Base-by-base conservation (phyloP, 2,797 vertebrate species). In the Enteromius fasciolatus region DNA sequence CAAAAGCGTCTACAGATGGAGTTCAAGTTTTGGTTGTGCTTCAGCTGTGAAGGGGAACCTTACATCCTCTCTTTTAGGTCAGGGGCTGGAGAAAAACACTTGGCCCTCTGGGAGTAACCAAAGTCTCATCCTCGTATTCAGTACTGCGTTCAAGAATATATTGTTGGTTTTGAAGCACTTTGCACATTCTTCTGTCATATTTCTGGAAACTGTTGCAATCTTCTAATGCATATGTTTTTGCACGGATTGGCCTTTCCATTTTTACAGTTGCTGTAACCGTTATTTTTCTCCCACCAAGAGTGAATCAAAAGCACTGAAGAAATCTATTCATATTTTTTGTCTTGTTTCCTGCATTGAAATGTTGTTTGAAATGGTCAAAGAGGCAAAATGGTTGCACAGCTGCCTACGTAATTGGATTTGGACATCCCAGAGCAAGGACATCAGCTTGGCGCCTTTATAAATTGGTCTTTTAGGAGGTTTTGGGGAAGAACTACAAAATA, bases 21-120 rank as follows among this genome's bases (percentile, higher is more conserved):
- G 50, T 79, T 69, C 48, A 79, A 48, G 46, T 68, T 31, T 52
- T 39, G 36, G 77, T 68, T 69, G 9, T 14, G 77, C 50, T 70
- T 70, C 67, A n/a, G 54, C 25, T 72, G 39, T 61, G 67, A 48
- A 61, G 67, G 70, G 25, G 39, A 80, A 61, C 39, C 67, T 44
- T 44, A 59, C 67, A 70, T n/a, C 11, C 9, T 57, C 31, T 39
- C 17, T 74, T 57, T 76, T n/a, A 59, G 74, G 74, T 76, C 74
- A 61, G 54, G 46, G 46, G 28, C 20, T 52, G 28, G 31, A 67
- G 76, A 78, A 20, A 52, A 78, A 78, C 76, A 70, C 36, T 59
- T 39, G 14, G 48, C 33, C 10, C 1, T 68, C 31, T 68, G 64
- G 33, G 48, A 79, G 48, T 12, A 18, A 28, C 10, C 48, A 74